A percentile compares a stretch with the other conserved stretches of the same genome.
These are phyloP conservation scores for Leucophenga varia DNA, from an alignment of 1,140 invertebrate species.

Conservation along the genomic window DNA sequence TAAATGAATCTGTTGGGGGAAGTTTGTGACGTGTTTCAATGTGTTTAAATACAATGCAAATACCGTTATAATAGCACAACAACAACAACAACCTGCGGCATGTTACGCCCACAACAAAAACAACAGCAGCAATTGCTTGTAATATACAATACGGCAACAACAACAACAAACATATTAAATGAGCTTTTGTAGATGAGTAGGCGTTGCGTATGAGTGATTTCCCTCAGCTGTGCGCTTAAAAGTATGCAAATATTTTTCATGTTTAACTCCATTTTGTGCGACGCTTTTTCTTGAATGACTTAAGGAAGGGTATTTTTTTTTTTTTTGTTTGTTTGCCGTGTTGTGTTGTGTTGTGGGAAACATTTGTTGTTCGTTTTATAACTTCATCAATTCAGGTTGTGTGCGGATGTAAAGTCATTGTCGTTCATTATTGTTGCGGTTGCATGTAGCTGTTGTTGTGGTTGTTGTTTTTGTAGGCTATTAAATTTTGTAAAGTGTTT, in stretches of 20 bases:
- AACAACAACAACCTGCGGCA: conserved; percentile 25
- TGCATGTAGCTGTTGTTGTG: conserved; percentile 5
- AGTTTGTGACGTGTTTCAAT: conserved; percentile 35
- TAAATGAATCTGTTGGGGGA: background rate
- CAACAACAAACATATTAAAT: conserved; percentile 1
- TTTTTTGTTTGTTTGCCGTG: no score
- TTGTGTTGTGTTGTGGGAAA: conserved; percentile 24
- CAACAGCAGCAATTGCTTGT: conserved; percentile 8
- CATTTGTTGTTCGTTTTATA: conserved; percentile 31
- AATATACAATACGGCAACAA: conserved; percentile 18
- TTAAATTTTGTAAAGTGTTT: conserved; percentile 34
- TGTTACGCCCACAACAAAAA: conserved; percentile 24
- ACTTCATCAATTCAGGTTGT: conserved; percentile 14
- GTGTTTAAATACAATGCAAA: conserved; percentile 54
- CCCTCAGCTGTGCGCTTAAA: conserved; percentile 39
- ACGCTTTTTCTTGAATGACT: no score
- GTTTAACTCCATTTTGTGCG: conserved; percentile 5
- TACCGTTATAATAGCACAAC: conserved; percentile 51
- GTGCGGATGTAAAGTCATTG: conserved; percentile 6
- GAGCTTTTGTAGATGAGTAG: background rate
- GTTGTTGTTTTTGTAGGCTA: conserved; percentile 11
- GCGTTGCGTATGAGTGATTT: conserved; percentile 48
- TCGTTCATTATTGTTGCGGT: background rate
- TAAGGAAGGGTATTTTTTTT: no score
- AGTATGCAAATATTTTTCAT: conserved; percentile 45